Conservation (phyloP, 2,113 vertebrate genomes). For the Lepisosteus osseus region DNA sequence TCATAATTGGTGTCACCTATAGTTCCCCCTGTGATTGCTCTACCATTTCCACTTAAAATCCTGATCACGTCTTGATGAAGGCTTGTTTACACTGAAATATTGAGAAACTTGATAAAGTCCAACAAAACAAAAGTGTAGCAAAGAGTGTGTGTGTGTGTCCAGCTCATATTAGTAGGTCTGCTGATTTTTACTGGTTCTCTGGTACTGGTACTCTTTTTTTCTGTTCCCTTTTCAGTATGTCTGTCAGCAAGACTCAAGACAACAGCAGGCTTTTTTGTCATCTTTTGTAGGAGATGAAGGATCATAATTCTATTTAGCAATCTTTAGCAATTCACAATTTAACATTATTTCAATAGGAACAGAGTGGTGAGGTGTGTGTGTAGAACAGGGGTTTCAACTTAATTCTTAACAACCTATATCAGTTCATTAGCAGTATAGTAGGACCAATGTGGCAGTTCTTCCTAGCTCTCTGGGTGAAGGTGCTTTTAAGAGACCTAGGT, state of each 20-base stretch:
- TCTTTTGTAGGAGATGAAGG: not conserved
- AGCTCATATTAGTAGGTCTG: not conserved
- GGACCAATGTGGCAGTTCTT: no score
- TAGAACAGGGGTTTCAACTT: no score
- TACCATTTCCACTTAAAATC: not conserved
- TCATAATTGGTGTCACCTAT: no score
- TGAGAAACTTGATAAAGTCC: not conserved
- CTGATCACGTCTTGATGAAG: not conserved
- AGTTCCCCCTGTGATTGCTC: no score
- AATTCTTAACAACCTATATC: no score
- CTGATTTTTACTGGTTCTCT: not conserved
- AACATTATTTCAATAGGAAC: constrained; percentile 20
- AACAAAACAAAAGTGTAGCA: not conserved
- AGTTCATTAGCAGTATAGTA: no score
- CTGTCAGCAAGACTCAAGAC: constrained; percentile 1
- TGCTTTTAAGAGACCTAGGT: no score
- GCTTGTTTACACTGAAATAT: not conserved
- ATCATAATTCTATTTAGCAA: not conserved
- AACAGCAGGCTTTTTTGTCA: not conserved
- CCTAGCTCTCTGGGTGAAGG: no score
- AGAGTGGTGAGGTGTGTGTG: constrained; percentile 25
- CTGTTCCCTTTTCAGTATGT: not conserved
- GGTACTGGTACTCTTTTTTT: not conserved
- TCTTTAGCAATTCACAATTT: constrained; percentile 20
- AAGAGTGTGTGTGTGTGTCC: not conserved